phyloP scores from a whole-genome alignment of 2,113 vertebrate species.

The Anguilla rostrata region DNA sequence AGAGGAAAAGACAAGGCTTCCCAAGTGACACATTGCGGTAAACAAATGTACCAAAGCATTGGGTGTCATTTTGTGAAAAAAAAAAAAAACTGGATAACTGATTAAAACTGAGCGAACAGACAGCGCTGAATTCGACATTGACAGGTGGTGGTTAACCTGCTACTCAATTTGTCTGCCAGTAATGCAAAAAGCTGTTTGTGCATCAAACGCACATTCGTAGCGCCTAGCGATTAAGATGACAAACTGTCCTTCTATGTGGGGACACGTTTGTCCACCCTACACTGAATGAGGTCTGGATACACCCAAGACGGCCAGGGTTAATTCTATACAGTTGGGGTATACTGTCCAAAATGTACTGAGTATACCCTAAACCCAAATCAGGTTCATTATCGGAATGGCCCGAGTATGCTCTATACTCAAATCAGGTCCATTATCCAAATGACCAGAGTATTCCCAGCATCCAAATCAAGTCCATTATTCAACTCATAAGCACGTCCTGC shows the following conservation, averaged over 20 bases:
- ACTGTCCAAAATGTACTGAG: no score
- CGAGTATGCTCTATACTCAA: no score
- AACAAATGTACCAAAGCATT: neutral
- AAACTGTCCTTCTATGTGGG: neutral
- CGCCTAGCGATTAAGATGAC: neutral
- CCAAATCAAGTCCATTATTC: no score
- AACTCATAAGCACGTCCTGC: no score
- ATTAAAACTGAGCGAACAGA: neutral
- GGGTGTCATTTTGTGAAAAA: neutral
- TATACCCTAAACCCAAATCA: neutral
- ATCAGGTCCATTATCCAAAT: no score
- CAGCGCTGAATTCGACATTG: neutral
- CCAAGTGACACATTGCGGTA: neutral
- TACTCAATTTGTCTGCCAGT: neutral
- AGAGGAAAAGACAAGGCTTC: no score
- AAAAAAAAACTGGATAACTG: neutral
- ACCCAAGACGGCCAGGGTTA: neutral
- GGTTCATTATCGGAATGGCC: no score
- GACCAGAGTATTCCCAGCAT: no score
- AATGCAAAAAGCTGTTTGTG: neutral
- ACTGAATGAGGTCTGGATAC: neutral
- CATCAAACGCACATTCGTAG: neutral
- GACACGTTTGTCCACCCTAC: neutral
- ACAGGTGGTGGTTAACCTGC: neutral
- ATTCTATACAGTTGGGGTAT: no score